Percentiles rank a stretch among this genome's conserved stretches.
phyloP scores from a whole-genome alignment of 2,113 vertebrate species.

The Formicarius rufipectus region DNA sequence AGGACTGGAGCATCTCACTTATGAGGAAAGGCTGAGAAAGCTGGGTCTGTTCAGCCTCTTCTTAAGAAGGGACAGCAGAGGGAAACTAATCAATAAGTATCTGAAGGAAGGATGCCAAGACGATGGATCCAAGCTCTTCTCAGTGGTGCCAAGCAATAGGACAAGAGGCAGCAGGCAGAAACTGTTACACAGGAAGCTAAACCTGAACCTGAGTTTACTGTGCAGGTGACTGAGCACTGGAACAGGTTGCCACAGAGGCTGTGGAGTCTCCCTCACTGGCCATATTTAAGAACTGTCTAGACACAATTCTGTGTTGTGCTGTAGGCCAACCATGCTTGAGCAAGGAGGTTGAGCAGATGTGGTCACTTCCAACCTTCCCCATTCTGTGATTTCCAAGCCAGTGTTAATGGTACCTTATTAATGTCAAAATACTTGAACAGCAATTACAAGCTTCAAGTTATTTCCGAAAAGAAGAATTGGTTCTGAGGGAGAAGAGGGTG shows the following conservation, averaged over 20 bases:
- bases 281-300: background rate
- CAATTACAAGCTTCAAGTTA: background rate
- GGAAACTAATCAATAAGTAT: too few species aligned
- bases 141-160: background rate
- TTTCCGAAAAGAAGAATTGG: background rate
- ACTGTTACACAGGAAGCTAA: background rate
- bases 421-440: background rate
- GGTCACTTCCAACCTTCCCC: background rate
- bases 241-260: background rate
- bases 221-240: background rate
- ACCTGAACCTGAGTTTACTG: background rate
- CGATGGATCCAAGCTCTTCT: background rate
- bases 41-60: background rate
- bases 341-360: background rate
- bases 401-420: background rate
- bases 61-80: background rate
- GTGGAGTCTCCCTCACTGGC: background rate
- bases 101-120: background rate
- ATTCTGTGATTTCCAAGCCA: background rate
- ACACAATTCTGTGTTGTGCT: background rate
- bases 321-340: background rate
- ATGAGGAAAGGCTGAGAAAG: background rate
- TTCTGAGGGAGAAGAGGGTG: background rate
- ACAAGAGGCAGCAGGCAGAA: background rate
- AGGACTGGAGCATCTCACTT: background rate